These are phyloP conservation scores for Rhineura floridana DNA, from an alignment of 2,113 vertebrate species.

Conservation along the genomic window DNA sequence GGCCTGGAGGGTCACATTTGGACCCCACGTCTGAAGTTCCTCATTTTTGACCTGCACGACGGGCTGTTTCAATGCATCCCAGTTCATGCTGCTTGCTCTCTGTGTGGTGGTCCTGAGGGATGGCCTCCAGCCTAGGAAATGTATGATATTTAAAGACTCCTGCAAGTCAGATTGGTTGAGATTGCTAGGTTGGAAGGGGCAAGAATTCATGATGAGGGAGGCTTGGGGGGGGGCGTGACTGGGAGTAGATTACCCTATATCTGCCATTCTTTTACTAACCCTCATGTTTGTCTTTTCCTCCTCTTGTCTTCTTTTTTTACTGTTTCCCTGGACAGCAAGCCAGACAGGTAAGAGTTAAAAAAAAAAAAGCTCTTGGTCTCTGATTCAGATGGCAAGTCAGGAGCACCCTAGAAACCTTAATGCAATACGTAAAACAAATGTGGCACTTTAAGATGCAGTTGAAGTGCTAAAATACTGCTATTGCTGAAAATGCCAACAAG, in stretches of 20 bases:
- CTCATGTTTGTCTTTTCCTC: conserved; percentile 71
- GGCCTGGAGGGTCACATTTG: too few relatives aligned
- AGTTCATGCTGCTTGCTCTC: not conserved
- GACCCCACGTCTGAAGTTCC: too few relatives aligned
- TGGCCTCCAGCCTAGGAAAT: not conserved
- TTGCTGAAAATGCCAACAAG: not conserved
- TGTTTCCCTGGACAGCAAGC: conserved; percentile 91
- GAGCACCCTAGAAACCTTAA: not conserved
- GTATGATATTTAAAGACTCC: not conserved
- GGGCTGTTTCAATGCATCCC: too few relatives aligned
- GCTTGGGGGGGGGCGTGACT: not conserved
- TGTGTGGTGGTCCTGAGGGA: not conserved
- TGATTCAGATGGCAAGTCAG: not conserved
- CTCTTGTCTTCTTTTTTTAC: conserved; percentile 61
- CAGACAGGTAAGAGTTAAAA: conserved; percentile 90
- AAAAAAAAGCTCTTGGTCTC: conserved; percentile 26
- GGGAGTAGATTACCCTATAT: conserved; percentile 36
- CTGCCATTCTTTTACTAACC: conserved; percentile 74
- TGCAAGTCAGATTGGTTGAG: not conserved
- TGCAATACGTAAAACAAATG: not conserved
- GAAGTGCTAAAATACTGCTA: not conserved
- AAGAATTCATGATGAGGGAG: not conserved
- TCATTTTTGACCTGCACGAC: too few relatives aligned
- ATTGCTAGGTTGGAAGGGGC: not conserved
- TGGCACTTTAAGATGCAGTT: not conserved